Conservation (phyloP, 2,113 vertebrate species). For the Zingel zingel region DNA sequence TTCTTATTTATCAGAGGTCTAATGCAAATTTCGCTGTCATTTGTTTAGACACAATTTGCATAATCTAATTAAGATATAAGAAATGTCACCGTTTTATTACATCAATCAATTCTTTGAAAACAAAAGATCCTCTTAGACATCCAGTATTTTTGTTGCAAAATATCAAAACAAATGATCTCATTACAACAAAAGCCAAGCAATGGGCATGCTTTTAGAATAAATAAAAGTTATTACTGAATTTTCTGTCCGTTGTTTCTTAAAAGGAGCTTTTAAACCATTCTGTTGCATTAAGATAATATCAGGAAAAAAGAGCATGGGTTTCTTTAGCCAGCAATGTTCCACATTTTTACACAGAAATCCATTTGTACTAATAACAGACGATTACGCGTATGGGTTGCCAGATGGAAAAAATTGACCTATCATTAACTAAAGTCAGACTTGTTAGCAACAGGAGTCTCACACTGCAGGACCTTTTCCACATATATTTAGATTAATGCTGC, state of each 20-base stretch:
- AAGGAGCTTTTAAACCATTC: constrained; percentile 66
- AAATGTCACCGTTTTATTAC: constrained; percentile 47
- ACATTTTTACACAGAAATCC: constrained; percentile 54
- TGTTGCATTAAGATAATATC: constrained; percentile 52
- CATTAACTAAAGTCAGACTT: constrained; percentile 64
- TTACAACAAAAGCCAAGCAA: constrained; percentile 44
- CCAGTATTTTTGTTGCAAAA: constrained; percentile 21
- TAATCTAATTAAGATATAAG: constrained; percentile 66
- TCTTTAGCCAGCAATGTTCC: constrained; percentile 38
- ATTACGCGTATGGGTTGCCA: constrained; percentile 66
- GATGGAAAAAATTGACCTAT: constrained; percentile 71
- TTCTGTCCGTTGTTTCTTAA: constrained; percentile 34
- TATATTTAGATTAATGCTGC: constrained; percentile 68
- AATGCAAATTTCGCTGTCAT: constrained; percentile 53
- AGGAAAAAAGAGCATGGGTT: constrained; percentile 7
- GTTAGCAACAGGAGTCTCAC: constrained; percentile 69
- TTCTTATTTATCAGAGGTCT: constrained; percentile 56
- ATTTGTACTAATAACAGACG: constrained; percentile 71
- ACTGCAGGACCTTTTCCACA: constrained; percentile 46
- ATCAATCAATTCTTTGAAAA: constrained; percentile 56
- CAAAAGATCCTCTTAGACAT: constrained; percentile 46
- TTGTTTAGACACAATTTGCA: constrained; percentile 53
- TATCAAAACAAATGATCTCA: constrained; percentile 51
- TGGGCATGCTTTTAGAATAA: constrained; percentile 54
- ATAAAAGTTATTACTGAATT: constrained; percentile 37